Evolutionary conservation across 2,888 invertebrate genomes (phyloP), one percentile per base, ranked within the genome.

Genomic region (Synanthedon formicaeformis): DNA sequence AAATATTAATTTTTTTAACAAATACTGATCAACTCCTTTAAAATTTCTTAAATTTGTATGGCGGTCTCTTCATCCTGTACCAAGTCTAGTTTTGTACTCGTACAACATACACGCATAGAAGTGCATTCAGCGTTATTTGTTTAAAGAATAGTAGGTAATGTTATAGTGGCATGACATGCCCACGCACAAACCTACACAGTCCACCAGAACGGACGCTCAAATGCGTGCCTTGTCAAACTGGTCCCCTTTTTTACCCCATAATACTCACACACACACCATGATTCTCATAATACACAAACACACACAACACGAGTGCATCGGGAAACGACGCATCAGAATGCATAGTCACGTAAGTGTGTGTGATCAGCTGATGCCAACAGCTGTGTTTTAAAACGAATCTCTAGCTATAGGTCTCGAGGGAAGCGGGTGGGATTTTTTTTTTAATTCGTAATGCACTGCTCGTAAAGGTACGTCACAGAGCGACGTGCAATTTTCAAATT

Each of bases 301-400:
- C 5, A 23, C 23, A 23, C 23, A 34, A n/a, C 67, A 53, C 51
- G 55, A 51, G 50, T 48, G 8, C 12, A 23, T 52, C 13, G 48
- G 51, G 52, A 45, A 50, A 14, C 34, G 40, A 49, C 34, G 50
- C 52, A 18, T 53, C 34, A 34, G 52, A 53, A 58, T 54, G 62
- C 63, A 57, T 50, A 12, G 23, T 53, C 56, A 55, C 56, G 52
- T 23, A 3, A 54, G 63, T 78, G 76, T 66, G 79, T 56, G 75
- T 65, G 69, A 81, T 81, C 81, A 81, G 81, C 81, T 81, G 81
- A 81, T 68, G 63, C 41, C 51, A 69, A 75, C 80, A 81, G 79
- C 78, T 80, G 80, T 73, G 62, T 58, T 55, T 34, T 56, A 57
- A 56, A 57, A 67, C 71, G 67, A 75, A 74, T 77, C 61, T 63